Evolutionary conservation across 2,888 invertebrate species (phyloP).

Genomic region (Notocelia uddmanniana): DNA sequence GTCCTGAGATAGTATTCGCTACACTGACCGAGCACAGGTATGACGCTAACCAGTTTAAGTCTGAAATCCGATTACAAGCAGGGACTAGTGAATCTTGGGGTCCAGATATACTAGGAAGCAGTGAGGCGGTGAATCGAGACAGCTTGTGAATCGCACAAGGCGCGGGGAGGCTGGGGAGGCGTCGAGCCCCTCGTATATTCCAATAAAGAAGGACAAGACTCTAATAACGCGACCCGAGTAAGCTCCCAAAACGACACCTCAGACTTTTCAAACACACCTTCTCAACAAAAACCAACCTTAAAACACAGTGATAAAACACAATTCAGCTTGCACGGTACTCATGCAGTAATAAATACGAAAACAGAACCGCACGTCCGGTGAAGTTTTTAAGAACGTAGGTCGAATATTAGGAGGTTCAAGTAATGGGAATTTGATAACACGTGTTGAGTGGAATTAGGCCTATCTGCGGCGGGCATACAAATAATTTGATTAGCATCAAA

Average conservation of each 20-base stretch:
- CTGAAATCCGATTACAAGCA: neutral
- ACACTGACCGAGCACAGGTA: neutral
- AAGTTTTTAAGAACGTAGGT: conserved; percentile 74
- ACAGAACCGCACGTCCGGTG: conserved; percentile 71
- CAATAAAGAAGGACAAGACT: conserved; percentile 80
- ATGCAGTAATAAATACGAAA: conserved; percentile 70
- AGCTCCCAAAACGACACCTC: conserved; percentile 78
- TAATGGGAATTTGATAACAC: conserved; percentile 72
- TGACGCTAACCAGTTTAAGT: neutral
- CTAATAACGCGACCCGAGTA: conserved; percentile 77
- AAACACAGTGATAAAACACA: conserved; percentile 48
- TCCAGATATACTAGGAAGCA: neutral
- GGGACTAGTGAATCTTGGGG: neutral
- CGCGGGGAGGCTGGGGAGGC: conserved; percentile 46
- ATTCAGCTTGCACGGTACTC: conserved; percentile 43
- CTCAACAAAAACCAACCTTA: conserved; percentile 57
- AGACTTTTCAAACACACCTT: conserved; percentile 56
- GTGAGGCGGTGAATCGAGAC: neutral
- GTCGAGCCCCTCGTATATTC: conserved; percentile 70
- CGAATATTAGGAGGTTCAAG: conserved; percentile 65
- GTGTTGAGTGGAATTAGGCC: conserved; percentile 52
- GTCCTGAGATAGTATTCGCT: neutral
- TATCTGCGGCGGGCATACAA: conserved; percentile 59
- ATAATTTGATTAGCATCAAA: conserved; percentile 59
- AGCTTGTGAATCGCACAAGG: neutral